Base-by-base conservation (phyloP, 2,888 invertebrate genomes). In the Aethes cnicana region DNA sequence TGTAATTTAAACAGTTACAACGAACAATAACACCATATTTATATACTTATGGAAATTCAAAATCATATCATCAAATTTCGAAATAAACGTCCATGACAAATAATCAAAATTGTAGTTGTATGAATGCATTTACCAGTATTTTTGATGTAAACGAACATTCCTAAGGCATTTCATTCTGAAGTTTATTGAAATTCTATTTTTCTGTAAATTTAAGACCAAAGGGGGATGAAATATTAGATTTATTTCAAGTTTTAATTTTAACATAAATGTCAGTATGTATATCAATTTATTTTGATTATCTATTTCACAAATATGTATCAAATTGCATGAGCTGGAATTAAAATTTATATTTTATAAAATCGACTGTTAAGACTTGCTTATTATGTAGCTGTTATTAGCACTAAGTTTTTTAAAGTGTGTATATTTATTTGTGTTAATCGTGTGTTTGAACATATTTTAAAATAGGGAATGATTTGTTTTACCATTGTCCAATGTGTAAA, bases 391-490 rank as follows among this genome's bases (percentile, higher is more conserved):
- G 17, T 42, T 43, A 37, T 30, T 44, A 52, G 50, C 9, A 5
- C 37, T 44, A 44, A 20, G 36, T 52, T 56, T 42, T n/a, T 57
- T 55, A 56, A 62, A 61, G 57, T 56, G 42, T 44, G 69, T 67
- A 74, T 81, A 81, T 82, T 81, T 84, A 81, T 78, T 76, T 80
- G 71, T 82, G 76, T 81, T 69, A 69, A 77, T 82, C 71, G 78
- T 77, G 76, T 76, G 70, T 77, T 73, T 70, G 66, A 70, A 65
- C 69, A 69, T 70, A 64, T 64, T 68, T 56, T 32, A 56, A 58
- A 65, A 56, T 60, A 57, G 54, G 54, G 54, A 61, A 59, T 56
- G 56, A 58, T 42, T 56, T 57, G n/a, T n/a, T 66, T 56, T 42
- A 48, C 47, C 47, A 25, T 14, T 26, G 36, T 36, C 46, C 36